Evolutionary conservation across 2,113 vertebrate species (phyloP), one percentile per base, ranked within the genome.

Genomic region (Lagopus leucura): DNA sequence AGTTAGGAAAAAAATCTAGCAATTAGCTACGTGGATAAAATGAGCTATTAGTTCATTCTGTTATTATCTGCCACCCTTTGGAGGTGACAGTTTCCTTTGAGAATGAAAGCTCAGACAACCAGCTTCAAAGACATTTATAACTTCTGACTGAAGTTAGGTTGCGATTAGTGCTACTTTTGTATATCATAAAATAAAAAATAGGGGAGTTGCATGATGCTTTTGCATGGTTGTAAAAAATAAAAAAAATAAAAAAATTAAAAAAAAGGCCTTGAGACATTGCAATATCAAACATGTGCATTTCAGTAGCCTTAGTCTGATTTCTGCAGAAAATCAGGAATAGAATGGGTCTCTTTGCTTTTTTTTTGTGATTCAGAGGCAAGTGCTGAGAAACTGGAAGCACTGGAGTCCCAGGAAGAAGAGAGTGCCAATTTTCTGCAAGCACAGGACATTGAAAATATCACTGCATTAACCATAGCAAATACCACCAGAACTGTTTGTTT

Each of bases 401-500:
- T 86, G 0, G 0, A 45, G 30, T 52, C 43, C 52, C 1, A 3
- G 48, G 54, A 84, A 67, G 57, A 48, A 83, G 20, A 52, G 28
- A 22, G 16, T 90, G 57, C 36, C 48, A 57, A 7, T 79, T 90
- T 84, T 82, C 66, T 92, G 13, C 73, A 72, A 82, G n/a, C 50
- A 54, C 54, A 27, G 18, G 82, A 70, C 34, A 43, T 61, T 78
- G 91, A 66, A 86, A 82, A 69, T 81, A 86, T 27, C 43, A 42
- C 32, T 79, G 34, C 21, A 27, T 93, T 85, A 84, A 43, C 69
- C 38, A 9, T 20, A 67, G 66, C 65, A 74, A 78, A 54, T 79
- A 90, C 16, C 48, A 47, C 58, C n/a, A 60, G 61, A 72, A 72
- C 60, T 72, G 65, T 71, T 82, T 87, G 66, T 87, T 96, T 74